Evolutionary conservation across 2,888 invertebrate species (phyloP).

Genomic region (Agonopterix heracliana): DNA sequence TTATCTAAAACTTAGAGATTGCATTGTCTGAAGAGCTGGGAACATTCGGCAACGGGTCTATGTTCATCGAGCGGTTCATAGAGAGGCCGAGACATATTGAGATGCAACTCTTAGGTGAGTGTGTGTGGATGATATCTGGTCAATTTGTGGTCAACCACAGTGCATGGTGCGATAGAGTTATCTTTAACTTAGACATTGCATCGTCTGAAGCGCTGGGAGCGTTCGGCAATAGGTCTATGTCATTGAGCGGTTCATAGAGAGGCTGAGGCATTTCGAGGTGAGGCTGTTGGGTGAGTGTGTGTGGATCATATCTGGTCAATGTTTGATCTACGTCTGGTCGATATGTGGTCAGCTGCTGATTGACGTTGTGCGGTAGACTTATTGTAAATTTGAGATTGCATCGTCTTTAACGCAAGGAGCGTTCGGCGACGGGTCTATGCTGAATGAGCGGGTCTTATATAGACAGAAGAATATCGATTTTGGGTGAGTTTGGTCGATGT

Average conservation of each 20-base stretch:
- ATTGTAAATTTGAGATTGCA: no score
- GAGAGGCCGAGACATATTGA: conserved; percentile 99
- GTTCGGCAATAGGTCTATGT: conserved; percentile 99
- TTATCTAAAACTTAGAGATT: conserved; percentile 79
- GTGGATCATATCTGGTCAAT: no score
- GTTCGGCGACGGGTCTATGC: no score
- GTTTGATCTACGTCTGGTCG: no score
- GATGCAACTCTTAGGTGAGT: conserved; percentile 87
- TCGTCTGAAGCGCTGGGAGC: conserved; percentile 96
- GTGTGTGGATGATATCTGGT: not conserved
- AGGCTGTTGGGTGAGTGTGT: conserved; percentile 81
- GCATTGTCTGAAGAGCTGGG: conserved; percentile 97
- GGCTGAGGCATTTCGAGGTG: conserved; percentile 98
- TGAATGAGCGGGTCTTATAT: no score
- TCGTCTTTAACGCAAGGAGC: no score
- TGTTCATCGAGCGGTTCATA: conserved; percentile 99
- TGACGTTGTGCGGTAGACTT: no score
- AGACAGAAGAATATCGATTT: no score
- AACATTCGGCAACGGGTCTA: conserved; percentile 98
- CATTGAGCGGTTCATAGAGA: conserved; percentile 98
- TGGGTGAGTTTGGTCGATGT: no score
- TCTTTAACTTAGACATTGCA: conserved; percentile 85
- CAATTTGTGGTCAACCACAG: no score
- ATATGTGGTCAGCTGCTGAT: no score
- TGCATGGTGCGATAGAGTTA: no score